These are phyloP conservation scores for Enteromius unitaeniatus DNA, from an alignment of 2,797 vertebrate genomes.

Conservation along the genomic window DNA sequence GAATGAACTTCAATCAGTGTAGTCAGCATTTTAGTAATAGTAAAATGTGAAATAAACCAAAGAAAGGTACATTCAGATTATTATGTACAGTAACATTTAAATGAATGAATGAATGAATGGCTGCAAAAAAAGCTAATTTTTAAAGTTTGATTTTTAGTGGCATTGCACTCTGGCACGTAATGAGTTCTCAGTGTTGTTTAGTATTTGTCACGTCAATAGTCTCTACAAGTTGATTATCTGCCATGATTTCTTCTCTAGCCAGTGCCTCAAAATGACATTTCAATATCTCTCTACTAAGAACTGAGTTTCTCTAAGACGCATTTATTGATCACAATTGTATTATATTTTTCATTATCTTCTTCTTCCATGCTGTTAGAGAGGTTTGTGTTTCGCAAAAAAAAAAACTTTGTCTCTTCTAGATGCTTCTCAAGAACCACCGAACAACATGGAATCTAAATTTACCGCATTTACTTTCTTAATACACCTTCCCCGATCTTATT, in stretches of 20 bases:
- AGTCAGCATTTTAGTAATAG: background rate
- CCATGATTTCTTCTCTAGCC: constrained; percentile 47
- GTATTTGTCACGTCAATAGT: constrained; percentile 49
- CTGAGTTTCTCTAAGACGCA: constrained; percentile 5
- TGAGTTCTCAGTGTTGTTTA: constrained; percentile 33
- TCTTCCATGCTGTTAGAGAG: background rate
- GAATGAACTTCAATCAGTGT: background rate
- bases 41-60: background rate
- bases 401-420: constrained; percentile 14
- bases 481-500: background rate
- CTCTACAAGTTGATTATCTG: constrained; percentile 44
- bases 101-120: background rate
- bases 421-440: constrained; percentile 5
- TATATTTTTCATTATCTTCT: constrained; percentile 1
- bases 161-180: constrained; percentile 25
- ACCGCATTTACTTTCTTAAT: background rate
- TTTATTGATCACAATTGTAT: constrained; percentile 41
- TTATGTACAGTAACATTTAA: background rate
- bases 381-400: constrained; percentile 8
- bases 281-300: constrained; percentile 36
- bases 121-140: background rate
- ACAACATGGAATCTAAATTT: constrained; percentile 6
- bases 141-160: constrained; percentile 18
- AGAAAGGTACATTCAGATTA: background rate
- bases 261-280: constrained; percentile 54